phyloP scores from a whole-genome alignment of 2,113 vertebrate species.

The Turnix velox region DNA sequence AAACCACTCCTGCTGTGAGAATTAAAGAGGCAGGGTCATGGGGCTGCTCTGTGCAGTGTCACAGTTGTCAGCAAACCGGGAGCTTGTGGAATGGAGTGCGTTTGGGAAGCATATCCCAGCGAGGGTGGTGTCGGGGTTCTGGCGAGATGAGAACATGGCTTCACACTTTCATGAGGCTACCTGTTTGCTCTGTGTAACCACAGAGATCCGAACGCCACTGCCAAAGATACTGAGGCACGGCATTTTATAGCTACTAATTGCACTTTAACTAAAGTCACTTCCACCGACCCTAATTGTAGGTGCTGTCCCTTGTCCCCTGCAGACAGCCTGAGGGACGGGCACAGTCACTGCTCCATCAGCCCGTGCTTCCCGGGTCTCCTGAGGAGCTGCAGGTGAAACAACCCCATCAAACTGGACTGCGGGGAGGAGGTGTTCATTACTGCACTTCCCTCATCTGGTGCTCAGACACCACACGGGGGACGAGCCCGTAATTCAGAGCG shows the following conservation, averaged over 20 bases:
- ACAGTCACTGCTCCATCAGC: rapidly evolving
- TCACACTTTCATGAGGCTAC: neutral
- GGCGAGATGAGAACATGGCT: neutral
- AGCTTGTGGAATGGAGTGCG: neutral
- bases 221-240: neutral
- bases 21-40: neutral
- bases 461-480: neutral
- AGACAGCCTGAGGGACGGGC: neutral
- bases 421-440: neutral
- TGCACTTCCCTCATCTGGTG: neutral
- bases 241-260: rapidly evolving
- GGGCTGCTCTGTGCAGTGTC: rapidly evolving
- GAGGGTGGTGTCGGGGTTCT: rapidly evolving
- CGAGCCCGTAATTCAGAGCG: neutral
- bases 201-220: rapidly evolving
- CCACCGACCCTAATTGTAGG: neutral
- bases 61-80: neutral
- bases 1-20: neutral
- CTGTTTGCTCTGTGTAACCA: neutral
- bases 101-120: neutral
- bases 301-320: neutral
- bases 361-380: too few relatives aligned
- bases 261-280: too few relatives aligned
- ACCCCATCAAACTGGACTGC: neutral
- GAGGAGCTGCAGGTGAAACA: neutral